These are phyloP conservation scores for Apoderus coryli DNA, from an alignment of 2,888 invertebrate species.

Conservation along the genomic window DNA sequence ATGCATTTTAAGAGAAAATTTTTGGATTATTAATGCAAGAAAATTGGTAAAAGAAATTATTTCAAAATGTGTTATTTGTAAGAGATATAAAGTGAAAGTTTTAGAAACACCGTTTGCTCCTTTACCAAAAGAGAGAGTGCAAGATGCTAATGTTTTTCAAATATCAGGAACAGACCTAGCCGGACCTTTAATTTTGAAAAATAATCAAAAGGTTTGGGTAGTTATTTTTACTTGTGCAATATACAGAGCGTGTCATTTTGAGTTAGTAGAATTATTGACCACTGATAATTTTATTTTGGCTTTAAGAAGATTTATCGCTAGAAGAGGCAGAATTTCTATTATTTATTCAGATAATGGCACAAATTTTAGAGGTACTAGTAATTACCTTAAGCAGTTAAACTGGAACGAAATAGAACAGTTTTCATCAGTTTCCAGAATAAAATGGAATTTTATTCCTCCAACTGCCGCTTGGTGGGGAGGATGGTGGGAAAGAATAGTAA, in stretches of 20 bases:
- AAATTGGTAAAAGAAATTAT: too few species aligned
- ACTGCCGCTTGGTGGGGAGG: slow-evolving; percentile 4
- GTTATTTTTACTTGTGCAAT: slow-evolving; percentile 1
- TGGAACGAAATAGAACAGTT: background rate
- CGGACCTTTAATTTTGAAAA: background rate
- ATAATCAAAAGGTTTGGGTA: slow-evolving; percentile 1
- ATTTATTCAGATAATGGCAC: slow-evolving; percentile 1
- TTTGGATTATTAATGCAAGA: too few species aligned
- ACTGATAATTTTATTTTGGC: background rate
- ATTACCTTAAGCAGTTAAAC: background rate
- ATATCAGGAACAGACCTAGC: background rate
- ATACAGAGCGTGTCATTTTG: background rate
- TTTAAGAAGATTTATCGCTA: slow-evolving; percentile 3
- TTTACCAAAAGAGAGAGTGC: too few species aligned
- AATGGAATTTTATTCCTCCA: slow-evolving; percentile 6
- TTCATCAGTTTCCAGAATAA: background rate
- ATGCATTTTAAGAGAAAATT: too few species aligned
- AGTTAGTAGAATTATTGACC: background rate
- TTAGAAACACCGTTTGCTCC: too few species aligned
- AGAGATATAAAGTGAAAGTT: too few species aligned
- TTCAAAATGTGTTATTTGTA: too few species aligned
- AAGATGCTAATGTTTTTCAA: background rate
- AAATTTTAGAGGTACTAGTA: background rate
- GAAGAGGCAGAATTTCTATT: slow-evolving; percentile 2
- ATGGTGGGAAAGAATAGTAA: slow-evolving; percentile 4